Conservation (phyloP, 2,797 vertebrate species). For the Poecilia velifera region DNA sequence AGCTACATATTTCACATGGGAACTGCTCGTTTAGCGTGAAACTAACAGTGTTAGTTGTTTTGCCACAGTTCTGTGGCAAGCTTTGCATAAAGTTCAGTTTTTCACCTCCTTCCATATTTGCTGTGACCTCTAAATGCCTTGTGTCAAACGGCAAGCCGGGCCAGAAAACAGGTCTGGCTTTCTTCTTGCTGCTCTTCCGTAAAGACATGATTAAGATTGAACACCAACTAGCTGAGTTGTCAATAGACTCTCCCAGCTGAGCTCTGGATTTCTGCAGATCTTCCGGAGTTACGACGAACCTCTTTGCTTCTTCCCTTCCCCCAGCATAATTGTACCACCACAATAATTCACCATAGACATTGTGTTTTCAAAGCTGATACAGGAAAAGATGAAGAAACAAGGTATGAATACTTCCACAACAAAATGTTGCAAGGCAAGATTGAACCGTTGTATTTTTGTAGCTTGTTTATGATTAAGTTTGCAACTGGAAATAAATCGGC, state of each 20-base stretch:
- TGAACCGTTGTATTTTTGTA: not conserved
- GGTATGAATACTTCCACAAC: not conserved
- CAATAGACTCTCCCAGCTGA: not conserved
- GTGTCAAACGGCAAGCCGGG: not conserved
- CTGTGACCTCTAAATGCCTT: not conserved
- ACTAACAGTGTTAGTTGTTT: not conserved
- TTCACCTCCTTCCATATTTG: not conserved
- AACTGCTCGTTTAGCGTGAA: not conserved
- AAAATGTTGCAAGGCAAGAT: not conserved
- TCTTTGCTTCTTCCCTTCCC: not conserved
- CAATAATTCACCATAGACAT: not conserved
- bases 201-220: not conserved
- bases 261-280: not conserved
- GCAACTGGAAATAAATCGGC: not conserved
- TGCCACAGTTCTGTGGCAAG: too few relatives aligned
- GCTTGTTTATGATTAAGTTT: not conserved
- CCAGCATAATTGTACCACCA: not conserved
- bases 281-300: not conserved
- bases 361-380: not conserved
- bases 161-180: not conserved
- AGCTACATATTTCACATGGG: not conserved
- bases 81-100: not conserved
- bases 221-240: not conserved
- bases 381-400: not conserved
- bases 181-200: not conserved